Evolutionary conservation across 2,888 invertebrate species (phyloP).

Genomic region (Tachystola acroxantha): DNA sequence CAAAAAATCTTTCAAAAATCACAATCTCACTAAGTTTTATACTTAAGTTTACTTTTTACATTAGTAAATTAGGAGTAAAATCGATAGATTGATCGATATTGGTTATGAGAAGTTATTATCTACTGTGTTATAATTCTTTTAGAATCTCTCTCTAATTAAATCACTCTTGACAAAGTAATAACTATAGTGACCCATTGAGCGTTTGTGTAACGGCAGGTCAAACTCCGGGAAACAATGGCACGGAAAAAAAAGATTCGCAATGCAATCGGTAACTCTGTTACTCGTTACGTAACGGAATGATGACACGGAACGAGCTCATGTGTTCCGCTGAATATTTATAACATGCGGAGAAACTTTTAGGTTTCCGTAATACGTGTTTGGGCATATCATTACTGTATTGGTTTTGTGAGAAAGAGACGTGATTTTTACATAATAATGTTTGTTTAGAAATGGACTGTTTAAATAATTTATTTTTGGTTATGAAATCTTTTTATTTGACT

Average conservation of each 20-base stretch:
- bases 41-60: too few species aligned
- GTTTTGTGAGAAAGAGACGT: conserved; percentile 18
- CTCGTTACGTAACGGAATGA: conserved; percentile 23
- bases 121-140: too few species aligned
- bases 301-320: conserved; percentile 23
- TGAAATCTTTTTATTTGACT: too few species aligned
- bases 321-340: conserved; percentile 49
- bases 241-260: conserved; percentile 22
- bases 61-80: too few species aligned
- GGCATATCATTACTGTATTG: conserved; percentile 34
- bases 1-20: too few species aligned
- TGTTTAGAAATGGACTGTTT: not conserved
- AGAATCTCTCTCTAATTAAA: too few species aligned
- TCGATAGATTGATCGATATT: too few species aligned
- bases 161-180: too few species aligned
- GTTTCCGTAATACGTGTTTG: conserved; percentile 41
- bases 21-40: too few species aligned
- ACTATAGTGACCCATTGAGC: conserved; percentile 6
- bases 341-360: conserved; percentile 37
- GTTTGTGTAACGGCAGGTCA: conserved; percentile 7
- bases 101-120: too few species aligned
- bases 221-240: conserved; percentile 8
- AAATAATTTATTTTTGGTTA: too few species aligned
- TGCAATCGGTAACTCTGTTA: conserved; percentile 17
- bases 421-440: conserved; percentile 16